Conservation (phyloP, 2,888 invertebrate genomes). For the Lucinisca nassula region DNA sequence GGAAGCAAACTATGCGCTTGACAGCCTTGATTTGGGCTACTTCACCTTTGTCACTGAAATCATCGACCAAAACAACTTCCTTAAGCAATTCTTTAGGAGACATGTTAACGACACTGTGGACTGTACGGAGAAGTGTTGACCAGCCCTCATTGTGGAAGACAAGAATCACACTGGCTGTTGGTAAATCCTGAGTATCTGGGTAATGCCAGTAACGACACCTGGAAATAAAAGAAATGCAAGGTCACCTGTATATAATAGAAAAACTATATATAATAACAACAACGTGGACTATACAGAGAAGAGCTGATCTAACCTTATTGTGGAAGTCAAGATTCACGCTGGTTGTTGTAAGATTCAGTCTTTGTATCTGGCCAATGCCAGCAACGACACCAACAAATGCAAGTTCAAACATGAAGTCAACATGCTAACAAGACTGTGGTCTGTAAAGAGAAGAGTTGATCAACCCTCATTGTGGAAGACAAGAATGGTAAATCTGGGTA, state of each 20-base stretch:
- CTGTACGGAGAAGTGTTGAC: constrained; percentile 87
- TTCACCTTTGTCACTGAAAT: constrained; percentile 89
- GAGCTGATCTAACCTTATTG: too few species aligned
- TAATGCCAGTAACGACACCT: constrained; percentile 98
- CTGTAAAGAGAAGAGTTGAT: too few species aligned
- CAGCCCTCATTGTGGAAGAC: constrained; percentile 95
- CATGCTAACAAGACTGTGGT: too few species aligned
- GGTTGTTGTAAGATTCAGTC: constrained; percentile 93
- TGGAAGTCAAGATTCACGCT: constrained; percentile 98
- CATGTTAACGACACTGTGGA: constrained; percentile 88
- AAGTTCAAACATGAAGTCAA: too few species aligned
- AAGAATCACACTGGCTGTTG: constrained; percentile 96
- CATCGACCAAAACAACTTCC: constrained; percentile 89
- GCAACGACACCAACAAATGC: constrained; percentile 94
- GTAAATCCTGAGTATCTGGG: constrained; percentile 90
- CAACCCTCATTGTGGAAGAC: too few species aligned
- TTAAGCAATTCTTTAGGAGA: constrained; percentile 88
- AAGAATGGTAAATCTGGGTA: too few species aligned
- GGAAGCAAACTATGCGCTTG: too few species aligned
- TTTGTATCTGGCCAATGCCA: constrained; percentile 94
- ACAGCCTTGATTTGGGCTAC: too few species aligned
- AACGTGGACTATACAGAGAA: constrained; percentile 87
- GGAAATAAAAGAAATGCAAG: constrained; percentile 43
- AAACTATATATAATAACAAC: constrained; percentile 88
- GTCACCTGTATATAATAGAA: too few species aligned